Evolutionary conservation across 2,888 invertebrate species (phyloP).

Genomic region (Ophion obscuratus): DNA sequence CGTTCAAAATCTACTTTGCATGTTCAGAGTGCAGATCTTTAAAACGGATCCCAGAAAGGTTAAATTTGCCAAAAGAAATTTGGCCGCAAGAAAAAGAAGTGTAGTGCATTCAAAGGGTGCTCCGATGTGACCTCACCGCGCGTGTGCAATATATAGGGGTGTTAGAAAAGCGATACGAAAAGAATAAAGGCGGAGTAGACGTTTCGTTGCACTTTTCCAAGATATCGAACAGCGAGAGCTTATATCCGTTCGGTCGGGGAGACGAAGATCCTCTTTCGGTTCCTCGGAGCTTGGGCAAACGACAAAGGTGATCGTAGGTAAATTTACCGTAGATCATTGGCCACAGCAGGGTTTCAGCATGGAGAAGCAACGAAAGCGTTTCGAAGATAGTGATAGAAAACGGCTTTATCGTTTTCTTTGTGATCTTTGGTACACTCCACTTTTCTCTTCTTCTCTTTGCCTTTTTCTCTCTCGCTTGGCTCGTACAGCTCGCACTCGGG

Average conservation of each 20-base stretch:
- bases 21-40: background rate
- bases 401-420: slow-evolving; percentile 43
- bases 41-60: background rate
- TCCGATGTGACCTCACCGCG: background rate
- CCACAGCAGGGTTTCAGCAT: slow-evolving; percentile 14
- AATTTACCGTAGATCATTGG: slow-evolving; percentile 63
- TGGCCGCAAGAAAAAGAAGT: background rate
- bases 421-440: slow-evolving; percentile 14
- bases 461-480: background rate
- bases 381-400: slow-evolving; percentile 52
- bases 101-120: background rate
- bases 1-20: background rate
- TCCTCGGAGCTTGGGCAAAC: slow-evolving; percentile 17
- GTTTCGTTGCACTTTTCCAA: slow-evolving; percentile 36
- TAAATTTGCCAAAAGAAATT: background rate
- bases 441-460: background rate
- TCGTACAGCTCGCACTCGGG: background rate
- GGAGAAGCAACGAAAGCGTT: slow-evolving; percentile 6
- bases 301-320: slow-evolving; percentile 62
- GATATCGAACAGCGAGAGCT: slow-evolving; percentile 38
- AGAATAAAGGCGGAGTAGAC: background rate
- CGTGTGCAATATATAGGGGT: background rate
- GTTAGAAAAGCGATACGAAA: slow-evolving; percentile 7
- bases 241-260: slow-evolving; percentile 39
- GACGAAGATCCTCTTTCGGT: slow-evolving; percentile 9